Evolutionary conservation across 2,888 invertebrate genomes (phyloP).

Genomic region (Drosophila bunnanda): DNA sequence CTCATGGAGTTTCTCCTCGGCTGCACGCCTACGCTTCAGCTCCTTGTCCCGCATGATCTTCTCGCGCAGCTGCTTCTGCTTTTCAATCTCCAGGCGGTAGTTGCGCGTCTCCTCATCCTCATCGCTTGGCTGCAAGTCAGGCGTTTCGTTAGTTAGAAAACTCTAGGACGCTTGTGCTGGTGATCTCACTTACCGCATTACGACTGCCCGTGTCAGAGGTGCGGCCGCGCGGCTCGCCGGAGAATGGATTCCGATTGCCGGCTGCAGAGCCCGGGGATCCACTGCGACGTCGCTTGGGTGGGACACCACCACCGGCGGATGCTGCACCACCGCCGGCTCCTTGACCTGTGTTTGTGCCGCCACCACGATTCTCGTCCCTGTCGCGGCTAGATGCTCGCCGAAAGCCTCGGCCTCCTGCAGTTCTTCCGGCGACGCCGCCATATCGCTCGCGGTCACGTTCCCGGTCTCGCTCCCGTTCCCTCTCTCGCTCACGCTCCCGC

Average conservation of each 20-base stretch:
- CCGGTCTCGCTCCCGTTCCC: constrained; percentile 68
- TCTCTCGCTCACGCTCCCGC: constrained; percentile 64
- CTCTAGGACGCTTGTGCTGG: fast-evolving
- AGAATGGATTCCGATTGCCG: constrained; percentile 59
- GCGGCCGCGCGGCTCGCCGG: constrained; percentile 73
- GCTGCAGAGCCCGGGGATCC: constrained; percentile 67
- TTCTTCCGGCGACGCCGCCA: constrained; percentile 19
- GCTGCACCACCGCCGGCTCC: constrained; percentile 3
- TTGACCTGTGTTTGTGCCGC: constrained; percentile 16
- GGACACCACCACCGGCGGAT: constrained; percentile 29
- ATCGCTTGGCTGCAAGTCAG: constrained; percentile 77
- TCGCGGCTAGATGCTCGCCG: constrained; percentile 77
- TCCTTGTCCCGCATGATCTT: constrained; percentile 85
- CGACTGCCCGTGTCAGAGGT: constrained; percentile 75
- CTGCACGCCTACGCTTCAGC: constrained; percentile 85
- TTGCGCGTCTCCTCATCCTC: constrained; percentile 86
- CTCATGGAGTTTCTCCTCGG: constrained; percentile 84
- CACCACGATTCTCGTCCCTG: constrained; percentile 76
- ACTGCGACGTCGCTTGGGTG: constrained; percentile 82
- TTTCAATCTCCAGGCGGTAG: constrained; percentile 85
- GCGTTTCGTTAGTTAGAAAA: neutral
- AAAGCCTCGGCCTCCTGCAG: constrained; percentile 64
- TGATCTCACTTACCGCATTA: constrained; percentile 70
- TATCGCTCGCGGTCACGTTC: constrained; percentile 73
- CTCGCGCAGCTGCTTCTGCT: constrained; percentile 85